Base-by-base conservation (phyloP, 2,888 invertebrate genomes). In the Parasteatoda lunata region DNA sequence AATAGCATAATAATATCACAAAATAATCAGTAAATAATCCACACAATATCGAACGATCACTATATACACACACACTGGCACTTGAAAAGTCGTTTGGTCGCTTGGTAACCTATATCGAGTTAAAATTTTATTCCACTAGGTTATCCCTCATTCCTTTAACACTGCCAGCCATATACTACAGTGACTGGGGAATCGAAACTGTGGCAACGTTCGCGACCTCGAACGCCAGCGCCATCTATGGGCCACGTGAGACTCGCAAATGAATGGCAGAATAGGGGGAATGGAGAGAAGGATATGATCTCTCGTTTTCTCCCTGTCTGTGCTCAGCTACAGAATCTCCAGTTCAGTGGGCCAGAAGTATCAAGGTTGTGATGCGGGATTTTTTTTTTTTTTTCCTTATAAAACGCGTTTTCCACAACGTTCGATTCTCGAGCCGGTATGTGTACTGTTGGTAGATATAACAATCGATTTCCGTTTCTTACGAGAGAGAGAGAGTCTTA, bases 331-430 rank as follows among this genome's bases (percentile, higher is more conserved):
- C 48, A n/a, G 54, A 45, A 54, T 52, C 73, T 51, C 59, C 78
- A 66, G 80, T 77, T 83, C 77, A 83, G 83, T 83, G 83, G 83
- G 83, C 52, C 83, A 83, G 64, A 77, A 83, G 83, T 77, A 83
- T 83, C 83, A 83, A 83, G 83, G 83, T 77, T 81, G 75, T 49
- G 30, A 54, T 52, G 64, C 30, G 66, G 64, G 73, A 75, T 54
- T 48, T 68, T 49, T 52, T 47, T 79, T 11, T 30, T 70, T 73
- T 52, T 69, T 15, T 54, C 30, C 30, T 30, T 30, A 30, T 13
- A 59, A 59, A 59, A 59, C 59, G 59, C 59, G 59, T 59, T 59
- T 59, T 59, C 30, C 30, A 30, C 30, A 30, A 30, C 30, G 30
- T 30, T 59, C 59, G 9, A n/a, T 59, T 59, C 51, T 54, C 52